Evolutionary conservation across 2,113 vertebrate species (phyloP).

Genomic region (Calcarius ornatus): DNA sequence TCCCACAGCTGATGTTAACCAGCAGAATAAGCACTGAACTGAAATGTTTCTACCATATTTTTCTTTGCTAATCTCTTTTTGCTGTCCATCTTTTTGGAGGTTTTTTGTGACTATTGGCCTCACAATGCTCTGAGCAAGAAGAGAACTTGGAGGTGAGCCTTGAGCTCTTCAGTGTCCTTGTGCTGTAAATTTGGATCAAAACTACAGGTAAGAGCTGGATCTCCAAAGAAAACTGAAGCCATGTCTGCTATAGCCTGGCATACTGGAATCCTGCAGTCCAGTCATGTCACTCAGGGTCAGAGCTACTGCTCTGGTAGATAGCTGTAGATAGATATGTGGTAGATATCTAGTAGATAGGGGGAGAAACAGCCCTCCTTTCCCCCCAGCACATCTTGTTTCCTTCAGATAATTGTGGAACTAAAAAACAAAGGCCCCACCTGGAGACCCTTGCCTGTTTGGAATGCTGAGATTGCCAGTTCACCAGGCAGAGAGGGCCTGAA

Average conservation of each 20-base stretch:
- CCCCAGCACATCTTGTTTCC: background rate
- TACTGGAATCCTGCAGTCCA: rapidly evolving
- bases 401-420: background rate
- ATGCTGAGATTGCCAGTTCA: background rate
- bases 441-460: background rate
- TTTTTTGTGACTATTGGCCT: background rate
- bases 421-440: background rate
- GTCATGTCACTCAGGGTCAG: background rate
- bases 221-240: background rate
- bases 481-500: background rate
- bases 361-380: background rate
- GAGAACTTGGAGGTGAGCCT: background rate
- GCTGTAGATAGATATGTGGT: background rate
- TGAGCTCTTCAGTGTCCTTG: background rate
- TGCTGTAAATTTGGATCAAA: background rate
- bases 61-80: background rate
- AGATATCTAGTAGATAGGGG: too few species aligned
- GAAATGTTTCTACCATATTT: background rate
- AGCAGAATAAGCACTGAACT: background rate
- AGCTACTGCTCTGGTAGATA: background rate
- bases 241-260: background rate
- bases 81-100: background rate
- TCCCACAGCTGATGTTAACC: background rate
- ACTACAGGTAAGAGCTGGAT: background rate
- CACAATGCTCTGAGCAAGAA: background rate